A percentile compares a stretch with the other conserved stretches of the same genome.
phyloP scores from a whole-genome alignment of 1,140 invertebrate genomes.

The Phymastichus coffea region DNA sequence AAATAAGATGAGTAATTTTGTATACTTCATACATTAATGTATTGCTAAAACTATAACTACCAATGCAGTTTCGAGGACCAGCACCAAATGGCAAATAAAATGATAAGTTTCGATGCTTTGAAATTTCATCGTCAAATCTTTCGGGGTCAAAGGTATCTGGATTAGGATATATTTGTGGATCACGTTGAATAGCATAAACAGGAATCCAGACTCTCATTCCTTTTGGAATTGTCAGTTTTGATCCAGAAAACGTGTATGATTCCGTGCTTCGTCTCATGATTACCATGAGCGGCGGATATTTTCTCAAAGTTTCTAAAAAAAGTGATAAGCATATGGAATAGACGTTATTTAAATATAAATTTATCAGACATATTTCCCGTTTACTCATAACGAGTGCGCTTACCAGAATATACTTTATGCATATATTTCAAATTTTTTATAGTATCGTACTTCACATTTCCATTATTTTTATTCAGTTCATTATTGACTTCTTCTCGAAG shows the following conservation, averaged over 20 bases:
- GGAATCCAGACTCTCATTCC: slow-evolving; percentile 60
- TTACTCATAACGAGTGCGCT: neutral
- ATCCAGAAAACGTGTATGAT: slow-evolving; percentile 43
- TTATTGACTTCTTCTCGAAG: slow-evolving; percentile 54
- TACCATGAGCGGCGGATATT: slow-evolving; percentile 48
- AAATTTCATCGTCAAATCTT: slow-evolving; percentile 59
- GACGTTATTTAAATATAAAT: neutral
- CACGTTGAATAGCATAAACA: slow-evolving; percentile 59
- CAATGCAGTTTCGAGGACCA: slow-evolving; percentile 67
- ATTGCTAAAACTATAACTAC: too few relatives aligned
- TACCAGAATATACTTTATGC: slow-evolving; percentile 39
- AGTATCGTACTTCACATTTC: slow-evolving; percentile 34
- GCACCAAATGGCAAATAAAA: slow-evolving; percentile 71
- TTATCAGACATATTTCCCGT: neutral
- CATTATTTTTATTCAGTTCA: slow-evolving; percentile 30
- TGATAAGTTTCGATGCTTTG: slow-evolving; percentile 55
- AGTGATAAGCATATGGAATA: neutral
- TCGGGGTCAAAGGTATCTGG: slow-evolving; percentile 64
- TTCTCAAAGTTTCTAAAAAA: slow-evolving; percentile 52
- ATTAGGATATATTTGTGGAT: slow-evolving; percentile 58
- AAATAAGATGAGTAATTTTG: neutral
- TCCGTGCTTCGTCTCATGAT: slow-evolving; percentile 34
- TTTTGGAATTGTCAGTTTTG: slow-evolving; percentile 43
- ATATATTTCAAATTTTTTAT: slow-evolving; percentile 41
- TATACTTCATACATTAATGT: neutral